Evolutionary conservation across 2,888 invertebrate species (phyloP), one percentile per base, ranked within the genome.

Genomic region (Microdon myrmicae): DNA sequence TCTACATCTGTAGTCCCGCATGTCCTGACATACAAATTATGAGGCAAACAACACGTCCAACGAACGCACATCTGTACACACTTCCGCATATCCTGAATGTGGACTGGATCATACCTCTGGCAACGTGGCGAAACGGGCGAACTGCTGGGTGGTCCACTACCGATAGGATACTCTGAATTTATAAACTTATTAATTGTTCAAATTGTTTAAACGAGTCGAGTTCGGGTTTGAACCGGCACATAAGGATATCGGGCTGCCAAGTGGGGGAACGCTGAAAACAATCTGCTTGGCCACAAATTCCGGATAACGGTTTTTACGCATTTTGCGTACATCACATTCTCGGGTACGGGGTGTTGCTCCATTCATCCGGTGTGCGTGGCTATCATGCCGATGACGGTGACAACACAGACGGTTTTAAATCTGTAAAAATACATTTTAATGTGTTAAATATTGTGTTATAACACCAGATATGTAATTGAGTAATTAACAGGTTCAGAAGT

Each of bases 241-340:
- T 31, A 14, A 22, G 22, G 23, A 23, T 54, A 54, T 55, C 43
- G 47, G 48, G 23, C 28, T 55, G 47, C 54, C 48, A 48, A 48
- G 43, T 43, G 55, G 20, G 10, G 49, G 44, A 49, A 56, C 45
- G n/a, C n/a, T 49, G 56, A 56, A 56, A 56, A 61, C 61, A 61
- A 56, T 56, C 56, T 49, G 61, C 56, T 49, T 44, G 34, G 56
- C 61, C 61, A 32, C 61, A 61, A 56, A 61, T 61, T 49, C 61
- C 61, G 60, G 60, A 60, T 60, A 55, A 60, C 29, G 60, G 60
- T 60, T 60, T 60, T 60, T 60, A 60, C 60, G 56, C 61, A 61
- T 56, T 61, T 56, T 56, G 48, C 59, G 45, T 9, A 41, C 41
- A 39, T 29, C 34, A 9, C 3, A 20, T 7, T 9, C 14, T 26